These are phyloP conservation scores for Xylota sylvarum DNA, from an alignment of 2,888 invertebrate genomes.

Conservation along the genomic window DNA sequence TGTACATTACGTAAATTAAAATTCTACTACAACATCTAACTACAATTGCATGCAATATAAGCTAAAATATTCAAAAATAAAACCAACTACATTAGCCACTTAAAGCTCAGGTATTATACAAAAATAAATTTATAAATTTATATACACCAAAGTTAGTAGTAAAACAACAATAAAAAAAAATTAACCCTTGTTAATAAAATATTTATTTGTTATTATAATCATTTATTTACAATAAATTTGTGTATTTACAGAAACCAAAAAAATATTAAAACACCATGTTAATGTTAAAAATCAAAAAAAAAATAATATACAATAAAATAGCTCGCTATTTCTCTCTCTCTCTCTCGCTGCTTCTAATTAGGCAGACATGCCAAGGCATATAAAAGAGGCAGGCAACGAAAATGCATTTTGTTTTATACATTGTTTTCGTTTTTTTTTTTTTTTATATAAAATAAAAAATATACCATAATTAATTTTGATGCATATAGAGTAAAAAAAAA, in stretches of 20 bases:
- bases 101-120: conserved; percentile 1
- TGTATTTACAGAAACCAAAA: conserved; percentile 41
- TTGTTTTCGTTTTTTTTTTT: conserved; percentile 29
- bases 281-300: conserved; percentile 32
- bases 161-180: conserved; percentile 39
- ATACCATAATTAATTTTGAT: conserved; percentile 67
- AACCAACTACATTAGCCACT: conserved; percentile 27
- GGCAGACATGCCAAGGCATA: conserved; percentile 62
- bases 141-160: conserved; percentile 56
- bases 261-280: conserved; percentile 41
- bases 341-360: conserved; percentile 48
- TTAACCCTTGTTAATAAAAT: conserved; percentile 30
- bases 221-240: conserved; percentile 34
- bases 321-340: conserved; percentile 35
- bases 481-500: conserved; percentile 62
- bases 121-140: conserved; percentile 8
- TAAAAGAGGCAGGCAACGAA: conserved; percentile 71
- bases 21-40: conserved; percentile 11
- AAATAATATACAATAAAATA: conserved; percentile 33
- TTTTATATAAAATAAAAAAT: conserved; percentile 50
- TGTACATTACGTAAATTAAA: conserved; percentile 1
- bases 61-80: conserved; percentile 5
- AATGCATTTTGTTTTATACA: conserved; percentile 64
- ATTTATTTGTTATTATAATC: conserved; percentile 40
- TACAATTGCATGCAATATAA: conserved; percentile 32